A percentile compares a stretch with the other conserved stretches of the same genome.
Conservation (phyloP, 1,140 invertebrate species). For the Ptiloglossa arizonensis region DNA sequence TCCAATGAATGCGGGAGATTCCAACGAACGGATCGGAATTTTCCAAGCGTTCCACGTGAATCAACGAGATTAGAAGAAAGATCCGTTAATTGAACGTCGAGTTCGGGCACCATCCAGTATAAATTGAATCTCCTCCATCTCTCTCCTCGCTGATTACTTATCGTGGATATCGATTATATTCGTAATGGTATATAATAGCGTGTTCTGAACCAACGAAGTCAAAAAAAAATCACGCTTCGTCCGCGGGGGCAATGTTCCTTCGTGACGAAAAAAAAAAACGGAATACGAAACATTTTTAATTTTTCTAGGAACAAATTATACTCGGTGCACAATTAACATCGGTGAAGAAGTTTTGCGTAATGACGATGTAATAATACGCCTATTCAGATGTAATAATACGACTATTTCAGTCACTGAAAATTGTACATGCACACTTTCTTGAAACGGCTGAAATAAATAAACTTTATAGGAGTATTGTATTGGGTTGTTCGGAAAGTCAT, state of each 20-base stretch:
- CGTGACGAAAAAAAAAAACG: neutral
- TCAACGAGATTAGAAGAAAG: constrained; percentile 59
- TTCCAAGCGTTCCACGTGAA: constrained; percentile 24
- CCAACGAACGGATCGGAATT: constrained; percentile 37
- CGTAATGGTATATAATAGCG: constrained; percentile 59
- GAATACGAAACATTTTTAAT: no score
- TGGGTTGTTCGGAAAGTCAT: no score
- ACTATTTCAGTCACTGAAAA: no score
- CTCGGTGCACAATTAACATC: no score
- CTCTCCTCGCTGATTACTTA: constrained; percentile 50
- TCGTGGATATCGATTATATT: constrained; percentile 57
- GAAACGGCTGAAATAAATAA: no score
- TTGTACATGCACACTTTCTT: no score
- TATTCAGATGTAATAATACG: no score
- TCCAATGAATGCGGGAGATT: neutral
- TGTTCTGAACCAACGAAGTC: constrained; percentile 1
- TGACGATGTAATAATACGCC: no score
- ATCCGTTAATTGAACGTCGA: constrained; percentile 57
- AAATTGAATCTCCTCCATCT: constrained; percentile 57
- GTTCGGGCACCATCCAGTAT: constrained; percentile 23
- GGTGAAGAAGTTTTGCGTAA: no score
- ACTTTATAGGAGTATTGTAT: no score
- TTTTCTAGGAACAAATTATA: no score
- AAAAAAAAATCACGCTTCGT: neutral
- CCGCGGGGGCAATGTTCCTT: neutral